phyloP scores from a whole-genome alignment of 2,888 invertebrate genomes.

The Platerodrilus igneus region DNA sequence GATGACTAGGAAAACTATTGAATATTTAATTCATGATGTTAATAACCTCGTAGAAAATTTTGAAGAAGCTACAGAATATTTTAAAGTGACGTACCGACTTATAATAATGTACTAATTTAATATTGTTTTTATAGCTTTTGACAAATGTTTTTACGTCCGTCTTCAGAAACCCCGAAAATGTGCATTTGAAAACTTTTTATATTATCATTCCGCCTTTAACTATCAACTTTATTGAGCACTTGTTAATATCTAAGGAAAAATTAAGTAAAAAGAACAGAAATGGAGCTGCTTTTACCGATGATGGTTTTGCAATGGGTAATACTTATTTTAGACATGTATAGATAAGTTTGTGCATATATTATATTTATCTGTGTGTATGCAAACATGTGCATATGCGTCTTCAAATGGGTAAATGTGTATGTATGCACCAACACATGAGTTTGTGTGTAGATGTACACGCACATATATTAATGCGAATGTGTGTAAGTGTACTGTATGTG shows the following conservation, averaged over 20 bases:
- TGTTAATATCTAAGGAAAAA: slow-evolving; percentile 86
- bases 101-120: no score
- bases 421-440: no score
- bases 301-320: slow-evolving; percentile 96
- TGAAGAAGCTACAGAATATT: slow-evolving; percentile 38
- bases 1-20: slow-evolving; percentile 61
- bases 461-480: no score
- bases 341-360: no score
- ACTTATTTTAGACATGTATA: no score
- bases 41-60: slow-evolving; percentile 69
- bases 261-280: slow-evolving; percentile 84
- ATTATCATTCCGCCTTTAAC: slow-evolving; percentile 91
- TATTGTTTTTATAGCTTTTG: slow-evolving; percentile 57
- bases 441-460: no score
- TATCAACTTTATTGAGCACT: slow-evolving; percentile 91
- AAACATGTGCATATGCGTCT: no score
- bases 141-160: slow-evolving; percentile 90
- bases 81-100: no score
- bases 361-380: no score
- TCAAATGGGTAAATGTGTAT: no score
- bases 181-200: slow-evolving; percentile 88
- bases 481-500: no score
- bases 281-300: slow-evolving; percentile 92
- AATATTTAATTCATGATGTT: slow-evolving; percentile 73
- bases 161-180: slow-evolving; percentile 79